Evolutionary conservation across 2,113 vertebrate species (phyloP).

Genomic region (Rhombomys opimus): DNA sequence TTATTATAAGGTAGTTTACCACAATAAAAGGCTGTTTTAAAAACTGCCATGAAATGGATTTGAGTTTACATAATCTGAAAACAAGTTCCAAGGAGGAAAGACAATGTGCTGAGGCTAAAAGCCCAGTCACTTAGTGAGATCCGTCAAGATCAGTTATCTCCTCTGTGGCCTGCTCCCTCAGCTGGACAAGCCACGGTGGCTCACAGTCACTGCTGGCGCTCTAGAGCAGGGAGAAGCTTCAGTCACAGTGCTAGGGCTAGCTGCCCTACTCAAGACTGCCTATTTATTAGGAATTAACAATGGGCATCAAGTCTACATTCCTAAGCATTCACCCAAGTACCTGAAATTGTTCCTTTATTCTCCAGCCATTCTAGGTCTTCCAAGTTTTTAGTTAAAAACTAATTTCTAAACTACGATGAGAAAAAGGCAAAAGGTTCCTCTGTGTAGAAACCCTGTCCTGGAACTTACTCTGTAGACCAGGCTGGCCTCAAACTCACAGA

Average conservation of each 20-base stretch:
- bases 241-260: neutral
- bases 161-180: neutral
- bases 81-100: neutral
- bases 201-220: neutral
- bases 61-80: neutral
- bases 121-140: neutral
- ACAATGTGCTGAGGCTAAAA: neutral
- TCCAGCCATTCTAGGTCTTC: neutral
- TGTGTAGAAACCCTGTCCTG: too few relatives aligned
- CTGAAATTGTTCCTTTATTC: neutral
- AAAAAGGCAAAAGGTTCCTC: neutral
- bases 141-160: neutral
- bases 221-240: neutral
- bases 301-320: neutral
- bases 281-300: neutral
- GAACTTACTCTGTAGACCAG: too few relatives aligned
- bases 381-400: neutral
- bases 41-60: neutral
- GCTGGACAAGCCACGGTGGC: neutral
- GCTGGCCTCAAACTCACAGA: too few relatives aligned
- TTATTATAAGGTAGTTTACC: neutral
- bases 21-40: neutral
- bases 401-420: neutral
- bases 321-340: neutral
- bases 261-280: neutral